Conservation (phyloP, 2,888 invertebrate species). For the Zygothrica quintamaculata region DNA sequence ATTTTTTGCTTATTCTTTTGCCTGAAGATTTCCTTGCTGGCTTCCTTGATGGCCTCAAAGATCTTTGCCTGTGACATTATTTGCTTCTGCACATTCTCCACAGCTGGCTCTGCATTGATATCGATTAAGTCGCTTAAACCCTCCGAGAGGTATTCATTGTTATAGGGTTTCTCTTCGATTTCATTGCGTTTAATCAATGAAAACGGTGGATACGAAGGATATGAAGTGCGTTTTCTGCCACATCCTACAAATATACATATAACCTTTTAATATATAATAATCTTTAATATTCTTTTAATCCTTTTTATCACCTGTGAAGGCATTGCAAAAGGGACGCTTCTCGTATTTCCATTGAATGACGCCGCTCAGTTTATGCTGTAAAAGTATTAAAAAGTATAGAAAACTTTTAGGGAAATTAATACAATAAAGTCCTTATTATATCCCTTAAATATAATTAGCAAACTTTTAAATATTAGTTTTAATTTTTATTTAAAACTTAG, state of each 20-base stretch:
- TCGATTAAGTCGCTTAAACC: constrained; percentile 88
- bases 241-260: constrained; percentile 87
- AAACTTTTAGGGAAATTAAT: too few species aligned
- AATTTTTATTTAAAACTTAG: background rate
- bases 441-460: too few species aligned
- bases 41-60: constrained; percentile 92
- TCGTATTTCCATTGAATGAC: constrained; percentile 86
- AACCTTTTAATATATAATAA: too few species aligned
- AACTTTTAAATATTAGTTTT: too few species aligned
- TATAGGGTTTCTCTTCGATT: constrained; percentile 85
- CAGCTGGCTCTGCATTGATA: constrained; percentile 88
- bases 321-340: constrained; percentile 94
- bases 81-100: constrained; percentile 90
- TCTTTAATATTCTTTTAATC: too few species aligned
- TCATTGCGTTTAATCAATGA: constrained; percentile 77
- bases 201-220: constrained; percentile 76
- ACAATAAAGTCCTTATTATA: too few species aligned
- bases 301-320: constrained; percentile 91
- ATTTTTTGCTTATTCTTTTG: constrained; percentile 85
- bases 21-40: constrained; percentile 89
- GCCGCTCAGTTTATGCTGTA: constrained; percentile 81
- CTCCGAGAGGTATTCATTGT: constrained; percentile 86
- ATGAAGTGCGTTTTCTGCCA: constrained; percentile 88
- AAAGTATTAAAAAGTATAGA: background rate
- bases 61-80: constrained; percentile 90